Evolutionary conservation across 2,888 invertebrate genomes (phyloP), one percentile per base, ranked within the genome.

Genomic region (Tinea pellionella): DNA sequence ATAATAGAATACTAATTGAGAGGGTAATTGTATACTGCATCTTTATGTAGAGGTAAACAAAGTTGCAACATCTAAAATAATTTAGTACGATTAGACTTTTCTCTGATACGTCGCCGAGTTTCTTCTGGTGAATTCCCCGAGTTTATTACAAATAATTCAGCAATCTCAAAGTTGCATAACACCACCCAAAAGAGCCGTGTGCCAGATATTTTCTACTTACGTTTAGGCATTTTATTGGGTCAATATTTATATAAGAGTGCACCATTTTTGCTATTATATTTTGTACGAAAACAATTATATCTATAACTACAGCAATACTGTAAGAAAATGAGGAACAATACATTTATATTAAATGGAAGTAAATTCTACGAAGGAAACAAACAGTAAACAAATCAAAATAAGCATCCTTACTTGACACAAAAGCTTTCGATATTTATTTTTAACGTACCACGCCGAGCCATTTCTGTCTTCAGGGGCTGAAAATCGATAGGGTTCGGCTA

Each of bases 401-500:
- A 24, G 24, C 24, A 24, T 24, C 6, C 24, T 24, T 24, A 24
- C 6, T 24, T 24, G 24, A 24, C 24, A 24, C 24, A 24, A 24
- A 24, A 24, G 53, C 53, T 53, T 19, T 53, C n/a, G 18, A 13
- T 53, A 53, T 19, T 53, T 53, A 53, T 53, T 53, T 53, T n/a
- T 53, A 24, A 53, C 53, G 47, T 47, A 15, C 11, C 53, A 53
- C 53, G 24, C 53, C 8, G 11, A 47, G 13, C 55, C 24, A 29
- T 19, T 41, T 56, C 51, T 11, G 47, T 61, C 68, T 32, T 57
- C 32, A 19, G 32, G 30, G 32, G 57, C 30, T 66, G 66, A 71
- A 74, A 73, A 76, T 75, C 76, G 68, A 76, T 76, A 72, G 67
- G 69, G 70, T 65, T 67, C 63, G 63, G 63, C 64, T 64, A 61